Evolutionary conservation across 2,797 vertebrate genomes (phyloP), one percentile per base, ranked within the genome.

Genomic region (Poeciliopsis infans): DNA sequence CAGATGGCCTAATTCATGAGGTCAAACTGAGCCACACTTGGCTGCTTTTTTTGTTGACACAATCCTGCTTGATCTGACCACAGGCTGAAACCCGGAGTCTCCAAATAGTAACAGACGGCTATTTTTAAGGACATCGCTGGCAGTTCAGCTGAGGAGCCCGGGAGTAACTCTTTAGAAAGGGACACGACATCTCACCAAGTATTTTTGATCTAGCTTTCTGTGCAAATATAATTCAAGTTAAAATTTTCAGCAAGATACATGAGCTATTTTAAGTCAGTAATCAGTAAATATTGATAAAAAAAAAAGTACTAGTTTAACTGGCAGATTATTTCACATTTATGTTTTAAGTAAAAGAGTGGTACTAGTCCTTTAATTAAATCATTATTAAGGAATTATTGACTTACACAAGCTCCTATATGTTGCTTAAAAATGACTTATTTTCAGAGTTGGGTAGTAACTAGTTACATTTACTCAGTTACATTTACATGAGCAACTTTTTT

Each of bases 1-100:
- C 87, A 83, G 84, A 76, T 55, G 43, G 20, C 46, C 46, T 77
- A 25, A 85, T 70, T 78, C 39, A 57, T 51, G 45, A 74, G 75
- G 87, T 88, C 79, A 86, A 53, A 77, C 72, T 75, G 72, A 72
- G 85, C 82, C 36, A 39, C n/a, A 11, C 85, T 80, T 85, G 87
- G 80, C 79, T 13, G 31, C 55, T 6, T 59, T 16, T 49, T 49
- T 79, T 77, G 80, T 33, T 39, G 78, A 78, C 78, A 46, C 31
- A 75, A 55, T 78, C 72, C 76, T 51, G 68, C 53, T 73, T 28
- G 39, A 47, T 74, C 81, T 79, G 82, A 87, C 81, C 39, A 15
- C 77, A 81, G 57, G 46, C 81, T 76, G 23, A n/a, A 83, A 79
- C 43, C 74, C 77, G 72, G 49, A 11, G 16, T 7, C 86, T 84